A percentile compares a stretch with the other conserved stretches of the same genome.
These are phyloP conservation scores for Nysson spinosus DNA, from an alignment of 2,888 invertebrate genomes.

Conservation along the genomic window DNA sequence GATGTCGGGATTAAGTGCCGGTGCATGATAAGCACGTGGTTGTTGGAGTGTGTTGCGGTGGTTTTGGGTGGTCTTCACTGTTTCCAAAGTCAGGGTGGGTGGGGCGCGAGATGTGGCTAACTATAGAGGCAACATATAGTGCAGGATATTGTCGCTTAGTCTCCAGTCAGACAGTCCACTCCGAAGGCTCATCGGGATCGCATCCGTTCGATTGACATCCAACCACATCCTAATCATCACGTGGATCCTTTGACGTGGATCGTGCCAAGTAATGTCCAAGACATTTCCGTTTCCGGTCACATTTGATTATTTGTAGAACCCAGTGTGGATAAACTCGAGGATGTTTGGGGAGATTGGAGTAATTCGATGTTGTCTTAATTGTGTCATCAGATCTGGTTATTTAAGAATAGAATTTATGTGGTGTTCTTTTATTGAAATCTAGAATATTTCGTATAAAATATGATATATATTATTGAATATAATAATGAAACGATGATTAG, in stretches of 20 bases:
- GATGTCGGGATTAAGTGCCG: too few species aligned
- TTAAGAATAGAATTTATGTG: too few species aligned
- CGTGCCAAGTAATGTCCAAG: slow-evolving; percentile 21
- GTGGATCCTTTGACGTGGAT: slow-evolving; percentile 14
- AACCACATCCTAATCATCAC: slow-evolving; percentile 14
- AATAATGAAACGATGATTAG: too few species aligned
- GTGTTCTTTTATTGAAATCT: too few species aligned
- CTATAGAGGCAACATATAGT: slow-evolving; percentile 72
- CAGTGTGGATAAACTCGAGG: too few species aligned
- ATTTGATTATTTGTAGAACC: not conserved
- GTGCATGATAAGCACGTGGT: not conserved
- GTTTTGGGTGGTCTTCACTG: slow-evolving; percentile 21
- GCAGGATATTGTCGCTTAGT: slow-evolving; percentile 72
- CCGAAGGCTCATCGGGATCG: slow-evolving; percentile 71
- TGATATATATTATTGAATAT: too few species aligned
- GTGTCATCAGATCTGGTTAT: too few species aligned
- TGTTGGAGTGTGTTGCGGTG: slow-evolving; percentile 9
- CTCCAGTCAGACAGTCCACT: slow-evolving; percentile 75
- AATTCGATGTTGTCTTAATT: too few species aligned
- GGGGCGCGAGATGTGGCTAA: slow-evolving; percentile 69
- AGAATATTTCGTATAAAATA: too few species aligned
- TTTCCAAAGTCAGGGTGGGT: slow-evolving; percentile 49
- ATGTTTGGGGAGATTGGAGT: too few species aligned
- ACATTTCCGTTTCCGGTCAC: slow-evolving; percentile 1
- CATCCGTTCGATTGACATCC: slow-evolving; percentile 52